phyloP scores from a whole-genome alignment of 2,888 invertebrate species.

The Polydrusus tereticollis region DNA sequence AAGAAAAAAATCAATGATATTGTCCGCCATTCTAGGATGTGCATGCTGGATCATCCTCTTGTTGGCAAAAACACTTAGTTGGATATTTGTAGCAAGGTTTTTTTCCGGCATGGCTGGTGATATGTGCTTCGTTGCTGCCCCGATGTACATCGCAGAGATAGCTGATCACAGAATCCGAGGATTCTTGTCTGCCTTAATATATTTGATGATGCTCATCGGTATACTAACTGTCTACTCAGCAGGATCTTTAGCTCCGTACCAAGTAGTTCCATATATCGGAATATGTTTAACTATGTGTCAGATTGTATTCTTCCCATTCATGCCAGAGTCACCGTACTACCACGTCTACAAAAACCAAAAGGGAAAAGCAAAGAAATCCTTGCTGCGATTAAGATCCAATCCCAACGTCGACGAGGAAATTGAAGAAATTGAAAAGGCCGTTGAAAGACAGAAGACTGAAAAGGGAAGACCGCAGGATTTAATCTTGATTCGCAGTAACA shows the following conservation, averaged over 20 bases:
- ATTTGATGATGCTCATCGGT: slow-evolving; percentile 64
- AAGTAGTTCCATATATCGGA: slow-evolving; percentile 55
- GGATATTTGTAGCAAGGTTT: slow-evolving; percentile 62
- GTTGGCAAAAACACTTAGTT: slow-evolving; percentile 54
- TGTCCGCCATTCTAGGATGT: slow-evolving; percentile 57
- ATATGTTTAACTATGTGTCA: slow-evolving; percentile 49
- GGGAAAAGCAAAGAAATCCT: slow-evolving; percentile 59
- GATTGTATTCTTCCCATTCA: slow-evolving; percentile 61
- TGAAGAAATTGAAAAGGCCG: slow-evolving; percentile 61
- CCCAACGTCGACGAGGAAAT: slow-evolving; percentile 61
- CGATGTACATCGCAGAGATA: slow-evolving; percentile 66
- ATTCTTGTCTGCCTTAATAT: slow-evolving; percentile 63
- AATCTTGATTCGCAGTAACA: slow-evolving; percentile 62
- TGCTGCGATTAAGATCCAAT: slow-evolving; percentile 58
- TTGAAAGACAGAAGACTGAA: slow-evolving; percentile 62
- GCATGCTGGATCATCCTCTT: slow-evolving; percentile 60
- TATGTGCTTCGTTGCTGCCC: slow-evolving; percentile 65
- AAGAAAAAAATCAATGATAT: slow-evolving; percentile 59
- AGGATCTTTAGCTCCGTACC: slow-evolving; percentile 58
- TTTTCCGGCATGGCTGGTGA: slow-evolving; percentile 64
- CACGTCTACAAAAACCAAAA: slow-evolving; percentile 60
- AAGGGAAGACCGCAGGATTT: slow-evolving; percentile 63
- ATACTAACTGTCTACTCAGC: slow-evolving; percentile 63
- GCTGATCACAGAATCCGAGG: slow-evolving; percentile 65
- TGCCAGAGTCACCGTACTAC: slow-evolving; percentile 66